A percentile compares a stretch with the other conserved stretches of the same genome.
These are phyloP conservation scores for Acrossocheilus fasciatus DNA, from an alignment of 2,797 vertebrate species.

Conservation along the genomic window DNA sequence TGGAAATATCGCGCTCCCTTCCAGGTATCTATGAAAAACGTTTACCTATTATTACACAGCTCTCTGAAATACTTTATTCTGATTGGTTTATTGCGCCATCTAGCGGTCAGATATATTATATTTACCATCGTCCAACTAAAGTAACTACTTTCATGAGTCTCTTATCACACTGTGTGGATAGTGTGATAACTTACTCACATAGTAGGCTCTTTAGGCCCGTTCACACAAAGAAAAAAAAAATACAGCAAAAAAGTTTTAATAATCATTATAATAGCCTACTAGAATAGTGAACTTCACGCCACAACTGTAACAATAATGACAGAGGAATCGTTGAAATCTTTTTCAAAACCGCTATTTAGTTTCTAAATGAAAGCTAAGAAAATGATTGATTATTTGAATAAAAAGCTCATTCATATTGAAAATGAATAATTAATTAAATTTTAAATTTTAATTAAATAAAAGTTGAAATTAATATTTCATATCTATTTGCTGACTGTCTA, in stretches of 20 bases:
- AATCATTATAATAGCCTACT: background rate
- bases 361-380: background rate
- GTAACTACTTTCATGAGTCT: background rate
- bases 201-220: background rate
- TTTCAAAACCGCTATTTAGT: background rate
- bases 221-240: background rate
- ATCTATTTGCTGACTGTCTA: background rate
- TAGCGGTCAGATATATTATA: background rate
- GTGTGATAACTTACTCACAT: background rate
- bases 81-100: background rate
- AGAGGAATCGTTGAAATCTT: background rate
- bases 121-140: background rate
- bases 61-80: background rate
- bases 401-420: background rate
- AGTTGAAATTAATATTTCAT: background rate
- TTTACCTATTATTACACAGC: background rate
- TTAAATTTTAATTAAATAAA: too few species aligned
- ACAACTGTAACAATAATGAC: background rate
- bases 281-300: background rate
- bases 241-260: background rate
- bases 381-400: background rate
- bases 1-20: background rate
- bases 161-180: too few species aligned
- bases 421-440: too few species aligned
- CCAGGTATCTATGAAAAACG: constrained; percentile 22